phyloP scores from a whole-genome alignment of 1,140 invertebrate species.

The Cotesia glomerata region DNA sequence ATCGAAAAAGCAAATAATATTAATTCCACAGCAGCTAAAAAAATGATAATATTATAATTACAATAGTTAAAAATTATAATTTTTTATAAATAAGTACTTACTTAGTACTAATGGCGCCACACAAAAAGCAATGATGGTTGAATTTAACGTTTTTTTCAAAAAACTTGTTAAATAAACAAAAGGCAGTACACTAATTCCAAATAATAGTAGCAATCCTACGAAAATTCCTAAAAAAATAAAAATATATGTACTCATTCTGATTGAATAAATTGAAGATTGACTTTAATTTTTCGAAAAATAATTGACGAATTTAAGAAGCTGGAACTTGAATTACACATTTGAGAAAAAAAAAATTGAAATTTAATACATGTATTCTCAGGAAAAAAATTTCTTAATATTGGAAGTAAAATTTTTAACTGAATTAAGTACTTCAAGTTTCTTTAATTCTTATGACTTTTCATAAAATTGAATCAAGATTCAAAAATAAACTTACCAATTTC shows the following conservation, averaged over 20 bases:
- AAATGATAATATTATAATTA: constrained; percentile 11
- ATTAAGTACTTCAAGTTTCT: too few relatives aligned
- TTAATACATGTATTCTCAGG: too few relatives aligned
- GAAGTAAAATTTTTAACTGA: too few relatives aligned
- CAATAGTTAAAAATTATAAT: neutral
- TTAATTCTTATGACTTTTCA: too few relatives aligned
- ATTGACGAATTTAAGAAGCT: too few relatives aligned
- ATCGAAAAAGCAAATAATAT: constrained; percentile 36
- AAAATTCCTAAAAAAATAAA: constrained; percentile 47
- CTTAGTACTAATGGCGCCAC: constrained; percentile 47
- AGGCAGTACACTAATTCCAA: constrained; percentile 50
- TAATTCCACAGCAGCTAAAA: constrained; percentile 51
- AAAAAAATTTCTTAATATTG: too few relatives aligned
- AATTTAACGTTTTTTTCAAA: constrained; percentile 46
- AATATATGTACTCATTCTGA: neutral
- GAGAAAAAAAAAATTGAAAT: too few relatives aligned
- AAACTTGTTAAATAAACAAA: constrained; percentile 52
- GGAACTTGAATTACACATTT: too few relatives aligned
- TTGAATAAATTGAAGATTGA: neutral
- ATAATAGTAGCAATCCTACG: constrained; percentile 47
- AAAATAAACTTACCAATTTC: constrained; percentile 26
- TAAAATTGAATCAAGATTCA: neutral
- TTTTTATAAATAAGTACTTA: constrained; percentile 36
- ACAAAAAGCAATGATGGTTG: constrained; percentile 44
- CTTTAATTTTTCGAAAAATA: neutral